Evolutionary conservation across 2,888 invertebrate species (phyloP), one percentile per base, ranked within the genome.

Genomic region (Polylopha cassiicola): DNA sequence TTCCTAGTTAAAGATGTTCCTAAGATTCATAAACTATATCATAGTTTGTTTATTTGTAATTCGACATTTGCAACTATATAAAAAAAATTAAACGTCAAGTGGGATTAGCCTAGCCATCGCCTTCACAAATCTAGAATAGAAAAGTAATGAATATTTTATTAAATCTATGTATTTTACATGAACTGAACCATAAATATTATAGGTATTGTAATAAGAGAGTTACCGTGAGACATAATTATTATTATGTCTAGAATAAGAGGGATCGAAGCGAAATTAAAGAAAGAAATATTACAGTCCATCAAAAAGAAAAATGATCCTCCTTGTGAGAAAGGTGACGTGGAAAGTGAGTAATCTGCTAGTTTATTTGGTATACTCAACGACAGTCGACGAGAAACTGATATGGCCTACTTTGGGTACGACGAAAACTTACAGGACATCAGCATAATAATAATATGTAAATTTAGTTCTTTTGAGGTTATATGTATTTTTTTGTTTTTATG

Each of bases 181-280:
- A n/a, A n/a, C n/a, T n/a, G n/a, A n/a, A n/a, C n/a, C n/a, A n/a
- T n/a, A n/a, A n/a, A n/a, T n/a, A n/a, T n/a, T n/a, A n/a, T n/a
- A n/a, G n/a, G n/a, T 22, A 21, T 20, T 29, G 13, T 11, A 15
- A n/a, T 36, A 33, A 22, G 4, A 32, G 6, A 18, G 20, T 36
- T 16, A 34, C 6, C 34, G 24, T 32, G 18, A 50, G 43, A 45
- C 22, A 39, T 23, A 34, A 14, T 21, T 8, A 33, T 21, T 49
- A 47, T 41, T 37, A 76, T 79, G 80, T 82, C 82, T 58, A 78
- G 80, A 63, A 80, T 76, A 51, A 73, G 73, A 54, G 76, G 69
- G 55, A 71, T 82, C 37, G 76, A 76, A 61, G 60, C 72, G 43
- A 75, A 71, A 62, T 60, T 65, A 43, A 68, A 67, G 55, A 78